Base-by-base conservation (phyloP, 2,888 invertebrate genomes). In the Ceriagrion tenellum region DNA sequence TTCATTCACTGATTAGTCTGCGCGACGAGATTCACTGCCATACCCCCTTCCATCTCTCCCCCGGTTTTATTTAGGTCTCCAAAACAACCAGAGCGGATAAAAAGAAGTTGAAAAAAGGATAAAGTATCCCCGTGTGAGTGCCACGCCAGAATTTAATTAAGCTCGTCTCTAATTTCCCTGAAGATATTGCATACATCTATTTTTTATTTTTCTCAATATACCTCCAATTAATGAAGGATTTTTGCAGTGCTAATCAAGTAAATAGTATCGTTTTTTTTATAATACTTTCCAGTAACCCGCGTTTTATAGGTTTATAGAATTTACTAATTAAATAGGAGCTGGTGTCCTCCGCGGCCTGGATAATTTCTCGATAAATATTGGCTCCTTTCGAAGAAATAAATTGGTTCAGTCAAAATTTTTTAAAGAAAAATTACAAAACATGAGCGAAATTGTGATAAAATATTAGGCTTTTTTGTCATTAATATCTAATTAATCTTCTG, bases 141-240 rank as follows among this genome's bases (percentile, higher is more conserved):
- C 81, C 81, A 81, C 30, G 35, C 30, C 81, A 81, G 81, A 81
- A 81, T 81, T 81, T 81, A 81, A 81, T 81, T 35, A 81, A 81
- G 81, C 81, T 18, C 30, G 0, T 6, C 35, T 81, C 81, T 81
- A 81, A 81, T 81, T 81, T 69, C 35, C 35, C 30, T 4, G 26
- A 35, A 81, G 81, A 35, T 81, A 81, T 81, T 35, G 12, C 81
- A 81, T 81, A 69, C 26, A 81, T 81, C 12, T n/a, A 16, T 69
- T 69, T 35, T 13, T 6, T 59, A 20, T 69, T 35, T 30, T 16
- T 0, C 81, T 81, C 81, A 18, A 81, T 35, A 81, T 35, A 35
- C 35, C 81, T 81, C 35, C 16, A 81, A 35, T 81, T 81, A 81
- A 81, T 81, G 81, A 81, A 30, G 69, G 16, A 26, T 81, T 81